Percentiles rank a stretch among this genome's conserved stretches.
phyloP scores from a whole-genome alignment of 2,113 vertebrate genomes.

The Xenus cinereus region DNA sequence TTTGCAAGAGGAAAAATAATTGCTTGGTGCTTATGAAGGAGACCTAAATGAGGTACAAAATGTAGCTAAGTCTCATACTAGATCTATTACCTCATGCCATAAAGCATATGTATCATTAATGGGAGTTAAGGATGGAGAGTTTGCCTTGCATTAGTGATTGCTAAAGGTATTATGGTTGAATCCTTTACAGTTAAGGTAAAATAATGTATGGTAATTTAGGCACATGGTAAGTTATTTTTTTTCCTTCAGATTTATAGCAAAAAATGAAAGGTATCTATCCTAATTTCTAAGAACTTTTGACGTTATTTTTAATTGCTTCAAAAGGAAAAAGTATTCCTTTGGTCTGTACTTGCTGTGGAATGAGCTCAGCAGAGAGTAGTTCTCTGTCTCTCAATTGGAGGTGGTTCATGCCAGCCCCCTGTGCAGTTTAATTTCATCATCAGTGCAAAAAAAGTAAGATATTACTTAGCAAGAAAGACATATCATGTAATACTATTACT shows the following conservation, averaged over 20 bases:
- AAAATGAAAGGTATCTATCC: background rate
- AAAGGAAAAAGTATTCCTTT: background rate
- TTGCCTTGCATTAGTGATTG: background rate
- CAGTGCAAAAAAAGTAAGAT: background rate
- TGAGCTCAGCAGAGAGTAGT: background rate
- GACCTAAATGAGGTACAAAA: background rate
- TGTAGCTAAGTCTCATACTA: background rate
- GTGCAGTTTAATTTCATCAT: conserved; percentile 11
- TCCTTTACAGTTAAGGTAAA: background rate
- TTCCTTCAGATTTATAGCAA: background rate
- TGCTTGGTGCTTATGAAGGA: background rate
- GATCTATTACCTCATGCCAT: background rate
- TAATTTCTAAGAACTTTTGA: background rate
- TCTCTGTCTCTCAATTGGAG: background rate
- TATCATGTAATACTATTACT: background rate
- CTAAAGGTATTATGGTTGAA: background rate
- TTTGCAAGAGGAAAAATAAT: background rate
- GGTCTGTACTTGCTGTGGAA: background rate
- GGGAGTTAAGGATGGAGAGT: background rate
- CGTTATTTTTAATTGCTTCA: background rate
- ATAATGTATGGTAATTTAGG: background rate
- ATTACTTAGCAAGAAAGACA: conserved; percentile 29
- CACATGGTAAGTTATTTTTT: background rate
- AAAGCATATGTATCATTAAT: background rate
- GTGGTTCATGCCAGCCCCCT: background rate